Base-by-base conservation (phyloP, 92 coral and sea anemone species). In the Meandrina meandrites region DNA sequence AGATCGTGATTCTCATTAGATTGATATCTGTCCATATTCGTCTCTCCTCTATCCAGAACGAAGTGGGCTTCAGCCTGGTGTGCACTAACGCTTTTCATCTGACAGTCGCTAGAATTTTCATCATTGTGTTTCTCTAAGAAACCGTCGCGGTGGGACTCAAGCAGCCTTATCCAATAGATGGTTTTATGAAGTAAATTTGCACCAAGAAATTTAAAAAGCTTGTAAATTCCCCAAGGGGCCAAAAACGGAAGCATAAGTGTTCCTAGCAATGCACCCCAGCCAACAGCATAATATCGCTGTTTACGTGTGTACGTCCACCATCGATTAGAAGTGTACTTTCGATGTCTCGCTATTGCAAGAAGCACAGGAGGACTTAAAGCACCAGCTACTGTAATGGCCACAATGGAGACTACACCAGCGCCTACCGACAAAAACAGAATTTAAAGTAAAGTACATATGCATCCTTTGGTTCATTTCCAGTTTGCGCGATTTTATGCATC, bases 151-250 rank as follows among this genome's bases (percentile, higher is more conserved):
- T 31, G 32, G 31, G 28, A 21, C 9, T 73, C 48, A 36, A 36
- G 27, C 34, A 21, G 78, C 13, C 35, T 35, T 18, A 73, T 73
- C 78, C 78, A 73, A 9, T 73, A 73, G 27, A 18, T 18, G 1
- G n/a, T 22, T 37, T 37, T 73, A 1, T 73, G 27, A 9, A 22
- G 51, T 37, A 81, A 5, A 21, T 60, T 76, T 62, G 88, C 19
- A 47, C 50, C 53, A 22, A 88, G 37, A 36, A 3, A n/a, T 35
- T 86, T 75, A 40, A 86, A 36, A 78, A 87, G 66, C 74, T 76
- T 86, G 88, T 84, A 84, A 32, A 92, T 70, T 11, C 91, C 91
- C 91, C 93, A 91, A 28, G 67, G 67, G 7, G 93, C 89, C 16
- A 87, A 64, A 0, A 91, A 21, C 4, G 93, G 93, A 21, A 91